Evolutionary conservation across 64 coral and sea anemone genomes (phyloP).

Genomic region (Porites australiensis): DNA sequence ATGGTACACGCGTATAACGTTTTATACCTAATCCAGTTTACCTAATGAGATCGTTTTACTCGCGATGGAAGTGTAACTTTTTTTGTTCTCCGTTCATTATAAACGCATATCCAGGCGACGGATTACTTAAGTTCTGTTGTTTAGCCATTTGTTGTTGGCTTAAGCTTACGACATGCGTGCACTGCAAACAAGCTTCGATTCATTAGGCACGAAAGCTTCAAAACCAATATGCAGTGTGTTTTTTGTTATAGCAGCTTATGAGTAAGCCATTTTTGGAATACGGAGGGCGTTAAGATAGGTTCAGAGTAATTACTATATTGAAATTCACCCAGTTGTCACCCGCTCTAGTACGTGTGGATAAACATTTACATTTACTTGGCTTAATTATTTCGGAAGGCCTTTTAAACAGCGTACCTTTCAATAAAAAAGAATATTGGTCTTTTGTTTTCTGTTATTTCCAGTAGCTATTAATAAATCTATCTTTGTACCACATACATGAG

Average conservation of each 20-base stretch:
- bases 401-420: no score
- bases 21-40: background rate
- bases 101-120: background rate
- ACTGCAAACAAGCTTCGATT: background rate
- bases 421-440: no score
- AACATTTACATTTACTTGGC: no score
- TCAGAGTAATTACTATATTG: no score
- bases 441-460: no score
- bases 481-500: no score
- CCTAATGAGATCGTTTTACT: background rate
- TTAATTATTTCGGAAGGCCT: no score
- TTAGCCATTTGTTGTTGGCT: background rate
- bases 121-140: constrained; percentile 1
- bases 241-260: background rate
- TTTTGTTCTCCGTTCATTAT: background rate
- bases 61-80: background rate
- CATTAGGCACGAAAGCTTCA: background rate
- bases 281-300: background rate
- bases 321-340: no score
- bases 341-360: no score
- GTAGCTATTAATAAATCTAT: no score
- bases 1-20: no score
- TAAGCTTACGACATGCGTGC: background rate
- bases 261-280: background rate
- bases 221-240: constrained; percentile 14